Base-by-base conservation (phyloP, 2,888 invertebrate genomes). In the Zele albiditarsus region DNA sequence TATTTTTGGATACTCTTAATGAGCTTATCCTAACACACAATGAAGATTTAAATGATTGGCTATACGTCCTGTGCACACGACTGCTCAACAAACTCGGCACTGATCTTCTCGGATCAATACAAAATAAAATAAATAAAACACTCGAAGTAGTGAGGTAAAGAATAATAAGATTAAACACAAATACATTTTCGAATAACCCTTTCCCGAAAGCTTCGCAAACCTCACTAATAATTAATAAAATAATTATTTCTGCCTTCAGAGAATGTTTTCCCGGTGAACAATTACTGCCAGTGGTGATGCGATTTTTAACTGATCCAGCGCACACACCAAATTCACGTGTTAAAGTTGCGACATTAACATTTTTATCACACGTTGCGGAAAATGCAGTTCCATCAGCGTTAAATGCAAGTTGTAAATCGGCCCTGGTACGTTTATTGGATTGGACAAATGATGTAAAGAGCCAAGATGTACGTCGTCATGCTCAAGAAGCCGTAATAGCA, bases 1-100 rank as follows among this genome's bases (percentile, higher is more conserved):
- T 98, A 77, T 97, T 98, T 89, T 91, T 98, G 87, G 99, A 99
- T 88, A 96, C 97, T 0, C 93, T 99, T 57, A 95, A 96, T 84
- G 98, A 98, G 87, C 91, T 98, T 84, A 94, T 99, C 72, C 91
- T 94, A 78, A 93, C 95, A 53, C 97, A 99, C 90, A 94, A 95
- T 86, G 93, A 93, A 79, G 97, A 98, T 86, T 91, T 99, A 70
- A 93, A 95, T 84, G 97, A 97, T 88, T 98, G 98, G 97, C 92
- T 99, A 2, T 97, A 97, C 85, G 94, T 97, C 81, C 91, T 99
- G 70, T 92, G 98, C 87, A 96, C 96, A 75, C 93, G 96, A 85
- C 92, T 94, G 20, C 94, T 99, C 73, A 95, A 96, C 89, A 98
- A 98, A 89, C 92, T 97, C 46, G 98, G 98, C 73, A 94, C 95